phyloP scores from a whole-genome alignment of 2,113 vertebrate species.

The Proterorhinus semilunaris region DNA sequence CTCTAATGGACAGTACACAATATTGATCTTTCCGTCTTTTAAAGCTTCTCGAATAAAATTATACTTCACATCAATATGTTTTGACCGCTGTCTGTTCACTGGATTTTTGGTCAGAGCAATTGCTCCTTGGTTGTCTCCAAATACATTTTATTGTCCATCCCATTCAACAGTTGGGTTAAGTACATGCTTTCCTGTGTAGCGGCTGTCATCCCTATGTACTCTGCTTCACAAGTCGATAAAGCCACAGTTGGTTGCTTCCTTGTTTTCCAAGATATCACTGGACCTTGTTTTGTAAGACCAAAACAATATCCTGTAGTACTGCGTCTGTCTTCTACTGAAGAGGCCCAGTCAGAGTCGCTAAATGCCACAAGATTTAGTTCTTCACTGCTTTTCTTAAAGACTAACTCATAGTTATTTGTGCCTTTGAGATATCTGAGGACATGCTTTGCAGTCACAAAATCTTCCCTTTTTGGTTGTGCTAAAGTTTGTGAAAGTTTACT shows the following conservation, averaged over 20 bases:
- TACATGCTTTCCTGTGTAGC: slow-evolving; percentile 4
- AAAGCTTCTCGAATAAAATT: not conserved
- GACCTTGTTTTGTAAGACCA: not conserved
- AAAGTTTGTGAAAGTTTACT: not conserved
- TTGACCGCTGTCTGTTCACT: not conserved
- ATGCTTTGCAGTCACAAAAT: not conserved
- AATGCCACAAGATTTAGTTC: too few species aligned
- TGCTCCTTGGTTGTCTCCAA: not conserved
- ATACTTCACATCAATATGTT: not conserved
- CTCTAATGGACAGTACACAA: not conserved
- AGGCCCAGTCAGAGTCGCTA: slow-evolving; percentile 3
- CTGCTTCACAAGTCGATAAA: slow-evolving; percentile 1
- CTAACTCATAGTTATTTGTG: not conserved
- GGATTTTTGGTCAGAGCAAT: not conserved
- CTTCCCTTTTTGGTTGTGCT: not conserved
- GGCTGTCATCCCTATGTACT: not conserved
- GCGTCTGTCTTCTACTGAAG: not conserved
- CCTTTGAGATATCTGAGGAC: not conserved
- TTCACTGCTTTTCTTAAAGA: not conserved
- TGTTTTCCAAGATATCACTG: slow-evolving; percentile 5
- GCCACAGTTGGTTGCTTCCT: not conserved
- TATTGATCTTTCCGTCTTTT: not conserved
- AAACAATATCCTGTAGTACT: not conserved
- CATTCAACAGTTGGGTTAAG: not conserved
- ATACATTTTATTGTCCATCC: not conserved